These are phyloP conservation scores for Sylvia borin DNA, from an alignment of 2,797 vertebrate species.

Conservation along the genomic window DNA sequence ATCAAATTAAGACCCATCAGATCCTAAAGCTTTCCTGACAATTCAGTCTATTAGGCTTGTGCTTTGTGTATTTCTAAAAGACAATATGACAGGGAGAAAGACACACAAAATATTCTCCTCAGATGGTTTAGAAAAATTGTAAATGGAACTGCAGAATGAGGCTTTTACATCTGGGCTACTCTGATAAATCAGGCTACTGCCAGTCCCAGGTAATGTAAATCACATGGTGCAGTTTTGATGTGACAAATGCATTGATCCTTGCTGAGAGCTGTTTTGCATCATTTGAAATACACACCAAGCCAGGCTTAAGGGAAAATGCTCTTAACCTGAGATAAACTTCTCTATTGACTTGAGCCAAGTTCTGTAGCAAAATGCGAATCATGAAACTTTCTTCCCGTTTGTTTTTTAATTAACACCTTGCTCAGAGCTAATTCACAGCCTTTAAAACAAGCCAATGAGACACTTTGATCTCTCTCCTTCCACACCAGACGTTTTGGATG, in stretches of 20 bases:
- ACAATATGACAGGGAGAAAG: background rate
- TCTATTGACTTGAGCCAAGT: background rate
- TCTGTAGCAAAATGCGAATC: slow-evolving; percentile 36
- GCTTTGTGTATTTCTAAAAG: background rate
- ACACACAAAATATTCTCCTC: background rate
- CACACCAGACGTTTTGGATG: background rate
- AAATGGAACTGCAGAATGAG: background rate
- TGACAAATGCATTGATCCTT: slow-evolving; percentile 58
- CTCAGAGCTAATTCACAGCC: slow-evolving; percentile 53
- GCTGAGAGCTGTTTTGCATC: slow-evolving; percentile 42
- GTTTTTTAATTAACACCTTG: slow-evolving; percentile 67
- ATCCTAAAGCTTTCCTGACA: background rate
- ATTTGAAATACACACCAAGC: slow-evolving; percentile 1
- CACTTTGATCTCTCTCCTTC: slow-evolving; percentile 38
- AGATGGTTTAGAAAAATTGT: background rate
- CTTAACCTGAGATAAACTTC: slow-evolving; percentile 11
- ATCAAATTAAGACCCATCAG: background rate
- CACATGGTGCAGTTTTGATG: slow-evolving; percentile 30
- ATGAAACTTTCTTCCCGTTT: slow-evolving; percentile 32
- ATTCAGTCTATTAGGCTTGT: background rate
- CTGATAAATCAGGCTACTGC: background rate
- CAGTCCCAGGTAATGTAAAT: slow-evolving; percentile 19
- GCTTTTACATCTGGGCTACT: background rate
- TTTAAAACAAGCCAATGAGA: background rate
- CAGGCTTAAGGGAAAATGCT: background rate